Evolutionary conservation across 1,140 invertebrate species (phyloP).

Genomic region (Zaprionus tsacasi): DNA sequence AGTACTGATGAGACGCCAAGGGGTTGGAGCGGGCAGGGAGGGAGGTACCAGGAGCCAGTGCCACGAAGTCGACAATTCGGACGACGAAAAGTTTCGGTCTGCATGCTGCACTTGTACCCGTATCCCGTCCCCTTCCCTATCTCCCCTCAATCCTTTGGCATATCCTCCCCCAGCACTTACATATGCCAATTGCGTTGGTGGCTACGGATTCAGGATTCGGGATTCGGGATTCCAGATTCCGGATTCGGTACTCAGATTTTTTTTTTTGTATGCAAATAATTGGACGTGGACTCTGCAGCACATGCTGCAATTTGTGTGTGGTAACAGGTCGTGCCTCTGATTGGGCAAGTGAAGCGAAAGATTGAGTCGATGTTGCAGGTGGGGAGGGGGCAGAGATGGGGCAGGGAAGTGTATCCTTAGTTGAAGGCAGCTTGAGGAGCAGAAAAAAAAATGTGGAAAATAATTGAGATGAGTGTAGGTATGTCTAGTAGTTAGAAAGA

Average conservation of each 20-base stretch:
- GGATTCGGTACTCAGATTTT: background rate
- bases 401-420: background rate
- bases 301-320: conserved; percentile 13
- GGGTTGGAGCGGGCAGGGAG: conserved; percentile 9
- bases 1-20: conserved; percentile 70
- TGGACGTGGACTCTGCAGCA: conserved; percentile 8
- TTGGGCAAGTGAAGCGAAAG: conserved; percentile 2
- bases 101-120: conserved; percentile 27
- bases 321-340: conserved; percentile 3
- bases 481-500: background rate
- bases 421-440: background rate
- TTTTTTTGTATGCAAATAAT: conserved; percentile 11
- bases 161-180: conserved; percentile 1
- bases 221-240: background rate
- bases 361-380: background rate
- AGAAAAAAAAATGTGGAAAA: background rate
- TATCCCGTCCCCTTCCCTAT: background rate
- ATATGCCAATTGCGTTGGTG: conserved; percentile 4
- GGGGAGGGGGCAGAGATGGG: too few relatives aligned
- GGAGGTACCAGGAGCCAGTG: conserved; percentile 6
- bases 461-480: background rate
- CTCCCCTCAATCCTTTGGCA: background rate
- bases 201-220: background rate
- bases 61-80: conserved; percentile 34
- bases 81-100: conserved; percentile 35